A percentile compares a stretch with the other conserved stretches of the same genome.
phyloP scores from a whole-genome alignment of 2,888 invertebrate genomes.

The Clanis bilineata region DNA sequence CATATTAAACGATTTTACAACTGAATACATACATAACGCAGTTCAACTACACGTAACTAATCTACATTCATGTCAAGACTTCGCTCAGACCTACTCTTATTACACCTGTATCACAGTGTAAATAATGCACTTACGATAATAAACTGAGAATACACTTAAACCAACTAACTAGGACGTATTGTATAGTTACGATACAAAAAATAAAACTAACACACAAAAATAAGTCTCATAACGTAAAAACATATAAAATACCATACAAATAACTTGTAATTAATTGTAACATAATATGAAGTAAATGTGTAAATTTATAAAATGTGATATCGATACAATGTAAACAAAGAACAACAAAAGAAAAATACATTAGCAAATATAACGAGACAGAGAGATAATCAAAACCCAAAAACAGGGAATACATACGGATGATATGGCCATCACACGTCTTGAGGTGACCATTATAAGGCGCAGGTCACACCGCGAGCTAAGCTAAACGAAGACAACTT shows the following conservation, averaged over 20 bases:
- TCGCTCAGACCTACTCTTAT: constrained; percentile 65
- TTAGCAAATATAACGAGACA: constrained; percentile 1
- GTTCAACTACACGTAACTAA: constrained; percentile 27
- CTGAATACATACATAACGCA: constrained; percentile 22
- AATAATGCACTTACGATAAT: constrained; percentile 77
- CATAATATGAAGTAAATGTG: constrained; percentile 5
- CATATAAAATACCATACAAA: constrained; percentile 14
- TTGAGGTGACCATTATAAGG: too few species aligned
- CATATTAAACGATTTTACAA: constrained; percentile 13
- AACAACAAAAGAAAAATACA: constrained; percentile 10
- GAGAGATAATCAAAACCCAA: not conserved
- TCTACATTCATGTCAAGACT: constrained; percentile 68
- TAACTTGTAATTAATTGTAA: constrained; percentile 7
- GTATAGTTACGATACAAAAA: constrained; percentile 32
- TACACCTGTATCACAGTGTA: constrained; percentile 81
- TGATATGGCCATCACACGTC: not conserved
- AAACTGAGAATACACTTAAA: constrained; percentile 54
- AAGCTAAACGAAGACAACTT: too few species aligned
- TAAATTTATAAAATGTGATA: constrained; percentile 4
- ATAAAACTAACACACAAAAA: constrained; percentile 37
- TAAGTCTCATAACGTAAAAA: constrained; percentile 26
- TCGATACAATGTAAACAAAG: constrained; percentile 7
- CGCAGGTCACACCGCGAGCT: too few species aligned
- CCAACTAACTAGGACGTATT: constrained; percentile 53
- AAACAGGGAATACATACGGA: not conserved